phyloP scores from a whole-genome alignment of 2,888 invertebrate genomes.

The Steromphala cineraria region DNA sequence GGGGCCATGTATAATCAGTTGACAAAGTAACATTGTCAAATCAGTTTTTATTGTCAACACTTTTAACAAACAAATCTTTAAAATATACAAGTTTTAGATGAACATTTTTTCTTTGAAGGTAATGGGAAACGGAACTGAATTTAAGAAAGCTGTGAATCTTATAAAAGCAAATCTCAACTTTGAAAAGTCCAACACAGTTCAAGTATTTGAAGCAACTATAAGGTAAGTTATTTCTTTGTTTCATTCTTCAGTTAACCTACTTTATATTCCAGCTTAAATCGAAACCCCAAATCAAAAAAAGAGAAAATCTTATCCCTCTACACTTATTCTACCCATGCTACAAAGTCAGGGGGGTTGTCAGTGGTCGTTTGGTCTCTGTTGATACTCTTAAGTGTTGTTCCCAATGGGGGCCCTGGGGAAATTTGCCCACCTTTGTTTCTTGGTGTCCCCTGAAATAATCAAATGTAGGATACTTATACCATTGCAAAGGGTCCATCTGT shows the following conservation, averaged over 20 bases:
- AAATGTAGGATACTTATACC: too few species aligned
- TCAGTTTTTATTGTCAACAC: background rate
- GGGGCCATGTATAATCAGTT: too few species aligned
- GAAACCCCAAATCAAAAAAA: too few species aligned
- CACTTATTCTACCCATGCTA: too few species aligned
- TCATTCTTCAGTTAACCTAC: background rate
- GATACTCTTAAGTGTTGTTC: too few species aligned
- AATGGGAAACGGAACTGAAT: conserved; percentile 79
- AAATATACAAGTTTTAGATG: background rate
- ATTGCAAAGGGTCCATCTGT: too few species aligned
- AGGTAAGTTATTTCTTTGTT: conserved; percentile 66
- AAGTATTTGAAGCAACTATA: conserved; percentile 82
- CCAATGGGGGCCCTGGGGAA: too few species aligned
- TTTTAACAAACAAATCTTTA: background rate
- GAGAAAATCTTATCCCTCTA: too few species aligned
- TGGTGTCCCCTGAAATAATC: too few species aligned
- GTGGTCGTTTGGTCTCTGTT: too few species aligned
- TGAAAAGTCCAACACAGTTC: conserved; percentile 80
- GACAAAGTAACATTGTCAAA: background rate
- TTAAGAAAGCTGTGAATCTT: conserved; percentile 79
- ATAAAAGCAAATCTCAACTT: conserved; percentile 80
- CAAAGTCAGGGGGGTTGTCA: too few species aligned
- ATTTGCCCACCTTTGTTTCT: too few species aligned
- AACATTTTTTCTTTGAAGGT: conserved; percentile 68
- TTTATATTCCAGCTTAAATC: background rate